Percentiles rank a stretch among this genome's conserved stretches.
These are phyloP conservation scores for Melanchra persicariae DNA, from an alignment of 2,888 invertebrate genomes.

Conservation along the genomic window DNA sequence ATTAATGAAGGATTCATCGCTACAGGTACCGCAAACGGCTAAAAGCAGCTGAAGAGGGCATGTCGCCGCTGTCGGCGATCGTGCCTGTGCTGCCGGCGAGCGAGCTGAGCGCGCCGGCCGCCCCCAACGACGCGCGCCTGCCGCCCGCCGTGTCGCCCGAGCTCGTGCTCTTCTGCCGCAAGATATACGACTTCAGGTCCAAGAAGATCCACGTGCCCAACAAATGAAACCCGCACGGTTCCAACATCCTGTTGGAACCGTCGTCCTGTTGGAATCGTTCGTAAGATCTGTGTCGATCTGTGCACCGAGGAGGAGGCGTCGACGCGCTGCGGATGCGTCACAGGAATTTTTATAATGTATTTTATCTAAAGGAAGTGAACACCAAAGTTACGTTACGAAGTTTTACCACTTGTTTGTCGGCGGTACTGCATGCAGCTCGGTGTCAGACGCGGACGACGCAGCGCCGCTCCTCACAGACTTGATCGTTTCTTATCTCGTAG, in stretches of 20 bases:
- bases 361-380: slow-evolving; percentile 71
- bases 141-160: slow-evolving; percentile 93
- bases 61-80: slow-evolving; percentile 93
- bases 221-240: slow-evolving; percentile 78
- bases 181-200: slow-evolving; percentile 98
- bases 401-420: slow-evolving; percentile 57
- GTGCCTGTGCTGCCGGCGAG: slow-evolving; percentile 93
- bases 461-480: slow-evolving; percentile 43
- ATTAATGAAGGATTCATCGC: slow-evolving; percentile 43
- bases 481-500: slow-evolving; percentile 72
- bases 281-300: slow-evolving; percentile 65
- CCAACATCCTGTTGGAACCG: no score
- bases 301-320: slow-evolving; percentile 52
- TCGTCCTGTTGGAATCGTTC: slow-evolving; percentile 67
- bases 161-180: slow-evolving; percentile 98
- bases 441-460: slow-evolving; percentile 37
- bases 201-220: slow-evolving; percentile 92
- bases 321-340: slow-evolving; percentile 46
- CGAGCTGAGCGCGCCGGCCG: slow-evolving; percentile 87
- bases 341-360: slow-evolving; percentile 62
- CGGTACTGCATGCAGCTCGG: slow-evolving; percentile 59
- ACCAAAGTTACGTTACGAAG: slow-evolving; percentile 76
- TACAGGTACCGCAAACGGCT: slow-evolving; percentile 96
- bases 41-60: slow-evolving; percentile 94
- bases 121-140: slow-evolving; percentile 91